Conservation (phyloP, 1,140 invertebrate species). For the Yoshiicerus persimilis region DNA sequence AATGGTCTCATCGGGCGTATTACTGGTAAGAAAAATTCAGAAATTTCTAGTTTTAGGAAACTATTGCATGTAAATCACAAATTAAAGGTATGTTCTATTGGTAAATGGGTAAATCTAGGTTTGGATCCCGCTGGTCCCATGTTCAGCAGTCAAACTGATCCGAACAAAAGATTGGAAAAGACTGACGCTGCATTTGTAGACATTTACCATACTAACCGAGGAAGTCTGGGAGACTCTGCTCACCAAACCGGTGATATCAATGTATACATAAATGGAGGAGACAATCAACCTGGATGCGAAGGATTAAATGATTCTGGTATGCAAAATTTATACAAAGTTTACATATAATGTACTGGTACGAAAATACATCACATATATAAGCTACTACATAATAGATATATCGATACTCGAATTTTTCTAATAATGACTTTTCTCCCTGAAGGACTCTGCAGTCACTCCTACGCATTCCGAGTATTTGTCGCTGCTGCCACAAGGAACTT, state of each 20-base stretch:
- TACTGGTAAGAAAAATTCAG: neutral
- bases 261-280: slow-evolving; percentile 29
- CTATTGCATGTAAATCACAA: neutral
- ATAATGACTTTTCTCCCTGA: too few relatives aligned
- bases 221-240: slow-evolving; percentile 22
- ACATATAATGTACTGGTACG: neutral
- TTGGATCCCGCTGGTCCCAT: slow-evolving; percentile 29
- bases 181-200: slow-evolving; percentile 30
- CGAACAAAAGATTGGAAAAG: neutral
- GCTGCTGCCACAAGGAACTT: neutral
- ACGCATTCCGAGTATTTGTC: neutral
- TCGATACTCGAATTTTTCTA: too few relatives aligned
- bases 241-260: slow-evolving; percentile 33
- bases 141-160: neutral
- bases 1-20: neutral
- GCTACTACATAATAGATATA: too few relatives aligned
- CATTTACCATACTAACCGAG: slow-evolving; percentile 37
- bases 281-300: slow-evolving; percentile 35
- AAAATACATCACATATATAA: too few relatives aligned
- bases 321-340: neutral
- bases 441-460: neutral
- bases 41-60: neutral
- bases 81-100: neutral
- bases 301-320: slow-evolving; percentile 26
- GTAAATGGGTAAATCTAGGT: neutral